Evolutionary conservation across 2,113 vertebrate species (phyloP).

Genomic region (Eptesicus fuscus): DNA sequence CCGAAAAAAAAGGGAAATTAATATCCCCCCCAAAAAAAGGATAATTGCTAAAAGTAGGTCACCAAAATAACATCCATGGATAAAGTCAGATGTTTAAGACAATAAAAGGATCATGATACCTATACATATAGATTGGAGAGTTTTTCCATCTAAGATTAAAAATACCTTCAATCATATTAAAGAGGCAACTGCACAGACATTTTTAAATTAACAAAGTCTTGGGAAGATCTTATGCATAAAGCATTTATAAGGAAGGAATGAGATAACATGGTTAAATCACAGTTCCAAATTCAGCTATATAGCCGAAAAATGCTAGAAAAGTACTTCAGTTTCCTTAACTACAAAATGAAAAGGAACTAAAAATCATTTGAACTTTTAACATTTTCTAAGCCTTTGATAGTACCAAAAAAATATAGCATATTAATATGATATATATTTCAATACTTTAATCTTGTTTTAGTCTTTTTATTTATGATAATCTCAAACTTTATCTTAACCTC

Average conservation of each 20-base stretch:
- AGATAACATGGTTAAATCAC: not conserved
- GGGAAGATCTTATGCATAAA: not conserved
- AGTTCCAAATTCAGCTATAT: not conserved
- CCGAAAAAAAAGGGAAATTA: too few species aligned
- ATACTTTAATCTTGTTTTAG: not conserved
- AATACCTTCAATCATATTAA: constrained; percentile 18
- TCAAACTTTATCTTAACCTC: not conserved
- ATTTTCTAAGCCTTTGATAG: not conserved
- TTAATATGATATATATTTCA: not conserved
- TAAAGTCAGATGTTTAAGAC: not conserved
- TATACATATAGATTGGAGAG: not conserved
- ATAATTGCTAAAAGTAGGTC: not conserved
- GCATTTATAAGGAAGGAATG: not conserved
- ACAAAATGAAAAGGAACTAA: not conserved
- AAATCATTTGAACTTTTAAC: not conserved
- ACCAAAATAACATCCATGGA: not conserved
- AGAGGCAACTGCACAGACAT: not conserved
- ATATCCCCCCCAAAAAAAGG: not conserved
- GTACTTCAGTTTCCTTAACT: not conserved
- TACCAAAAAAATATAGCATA: not conserved
- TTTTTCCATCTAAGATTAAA: not conserved
- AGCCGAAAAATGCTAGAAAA: not conserved
- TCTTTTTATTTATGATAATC: constrained; percentile 30
- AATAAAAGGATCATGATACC: not conserved
- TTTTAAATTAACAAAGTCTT: constrained; percentile 10